Conservation (phyloP, 1,140 invertebrate genomes). For the Drosophila novamexicana region DNA sequence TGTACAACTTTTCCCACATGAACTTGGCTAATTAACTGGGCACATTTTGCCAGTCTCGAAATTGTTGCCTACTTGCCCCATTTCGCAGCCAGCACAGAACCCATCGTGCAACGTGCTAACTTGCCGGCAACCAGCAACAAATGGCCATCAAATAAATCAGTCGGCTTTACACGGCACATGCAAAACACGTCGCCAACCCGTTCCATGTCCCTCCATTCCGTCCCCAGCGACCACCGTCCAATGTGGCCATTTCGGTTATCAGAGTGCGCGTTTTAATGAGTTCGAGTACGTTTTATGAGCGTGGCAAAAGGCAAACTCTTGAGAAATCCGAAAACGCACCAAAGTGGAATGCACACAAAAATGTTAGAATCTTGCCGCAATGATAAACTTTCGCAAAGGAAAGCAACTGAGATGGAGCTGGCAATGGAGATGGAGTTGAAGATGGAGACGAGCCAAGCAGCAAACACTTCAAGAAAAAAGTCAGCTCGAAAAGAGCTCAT, state of each 20-base stretch:
- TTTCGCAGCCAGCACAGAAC: conserved; percentile 47
- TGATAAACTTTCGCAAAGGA: conserved; percentile 74
- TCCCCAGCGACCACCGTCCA: conserved; percentile 29
- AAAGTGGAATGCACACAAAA: conserved; percentile 82
- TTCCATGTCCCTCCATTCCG: conserved; percentile 6
- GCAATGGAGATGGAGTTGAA: conserved; percentile 2
- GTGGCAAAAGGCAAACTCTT: conserved; percentile 65
- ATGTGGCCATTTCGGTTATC: conserved; percentile 74
- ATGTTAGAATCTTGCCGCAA: conserved; percentile 80
- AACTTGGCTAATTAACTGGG: conserved; percentile 50
- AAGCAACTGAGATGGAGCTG: conserved; percentile 26
- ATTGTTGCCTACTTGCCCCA: conserved; percentile 56
- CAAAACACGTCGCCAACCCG: conserved; percentile 62
- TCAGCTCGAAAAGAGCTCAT: conserved; percentile 55
- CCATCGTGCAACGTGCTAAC: conserved; percentile 53
- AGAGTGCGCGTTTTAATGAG: conserved; percentile 82
- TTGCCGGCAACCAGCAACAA: conserved; percentile 34
- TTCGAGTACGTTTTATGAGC: conserved; percentile 82
- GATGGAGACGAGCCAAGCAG: conserved; percentile 9
- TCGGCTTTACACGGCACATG: conserved; percentile 62
- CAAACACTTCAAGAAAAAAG: conserved; percentile 34
- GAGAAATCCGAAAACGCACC: conserved; percentile 69
- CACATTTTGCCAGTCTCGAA: conserved; percentile 34
- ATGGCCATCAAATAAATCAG: conserved; percentile 78
- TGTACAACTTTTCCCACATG: conserved; percentile 48